Evolutionary conservation across 1,140 invertebrate species (phyloP), one percentile per base, ranked within the genome.

Genomic region (Cydia fagiglandana): DNA sequence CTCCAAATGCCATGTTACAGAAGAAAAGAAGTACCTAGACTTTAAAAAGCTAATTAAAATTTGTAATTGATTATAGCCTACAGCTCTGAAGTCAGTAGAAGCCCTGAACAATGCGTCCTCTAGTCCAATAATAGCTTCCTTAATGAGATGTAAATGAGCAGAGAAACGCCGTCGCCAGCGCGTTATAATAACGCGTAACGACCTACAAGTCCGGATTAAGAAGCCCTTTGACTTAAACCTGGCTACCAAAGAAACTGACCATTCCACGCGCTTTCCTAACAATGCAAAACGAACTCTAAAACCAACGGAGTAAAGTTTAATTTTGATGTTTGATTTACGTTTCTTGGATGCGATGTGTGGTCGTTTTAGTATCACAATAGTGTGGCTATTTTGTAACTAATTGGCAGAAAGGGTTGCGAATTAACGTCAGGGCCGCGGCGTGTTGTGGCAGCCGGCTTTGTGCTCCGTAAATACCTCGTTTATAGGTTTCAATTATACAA

Each of bases 121-220:
- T 81, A 83, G 80, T 87, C 89, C 87, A 91, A 91, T 91, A 91
- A 91, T 90, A 91, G 89, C 79, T 78, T 81, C 85, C 86, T 84
- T 93, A 93, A 93, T 91, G 90, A 93, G 89, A 93, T 91, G 91
- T 93, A 93, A 93, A 93, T 93, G 90, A 93, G 89, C 86, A 85
- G 86, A 91, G 88, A 90, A 91, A 89, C 90, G 84, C 84, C 84
- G 84, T 81, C 87, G 91, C 84, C 79, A 81, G 78, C 88, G 89
- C 84, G 91, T 91, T 92, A 92, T 92, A 91, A 92, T 92, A 91
- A 92, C 91, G 88, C 91, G 91, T 91, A 92, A 92, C 91, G 91
- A 92, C 91, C 91, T 91, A 91, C 91, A 89, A 90, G 86, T 86
- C 89, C 86, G 90, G 90, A 92, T 92, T 92, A 92, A 91, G 91